Base-by-base conservation (phyloP, 2,113 vertebrate genomes). In the Falcunculus frontatus region DNA sequence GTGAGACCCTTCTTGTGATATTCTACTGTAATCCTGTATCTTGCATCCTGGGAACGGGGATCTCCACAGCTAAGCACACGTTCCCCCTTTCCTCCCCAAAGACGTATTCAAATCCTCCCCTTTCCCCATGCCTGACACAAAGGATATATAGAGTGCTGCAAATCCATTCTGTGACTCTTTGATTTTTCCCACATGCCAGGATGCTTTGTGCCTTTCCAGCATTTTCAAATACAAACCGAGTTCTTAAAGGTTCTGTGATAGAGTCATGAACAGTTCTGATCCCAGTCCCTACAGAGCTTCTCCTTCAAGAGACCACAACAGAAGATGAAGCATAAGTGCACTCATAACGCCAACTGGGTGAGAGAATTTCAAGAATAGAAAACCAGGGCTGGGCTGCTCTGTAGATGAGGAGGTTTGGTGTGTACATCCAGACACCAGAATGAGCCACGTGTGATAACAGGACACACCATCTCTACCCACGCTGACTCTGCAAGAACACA, bases 191-290 rank as follows among this genome's bases (percentile, higher is more conserved):
- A 11, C 6, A 25, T 6, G 27, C 20, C 44, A 30, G 19, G 26
- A 16, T 46, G 19, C 13, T 37, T 35, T 57, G 18, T 29, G 55
- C 2, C 7, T 47, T 56, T 16, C 7, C 22, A 17, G 17, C 3
- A 57, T 20, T 19, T 37, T 65, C 41, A 55, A 3, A 9, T 16
- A 11, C 33, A 33, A 56, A 16, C 1, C 2, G 5, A 39, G 8
- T 16, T 20, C 17, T 56, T 21, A 56, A 33, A 47, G 5, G 3
- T 56, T n/a, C 5, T 67, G 3, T 11, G 18, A 37, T 5, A 13
- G 3, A 46, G 6, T 4, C 0, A 1, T 3, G 7, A 55, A 46
- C 2, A 25, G 6, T 2, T 20, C 26, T 25, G 4, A 32, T 19
- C 2, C 7, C 32, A 16, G 10, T 7, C 27, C 16, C 13, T 22